A percentile compares a stretch with the other conserved stretches of the same genome.
Evolutionary conservation across 2,113 vertebrate genomes (phyloP).

Genomic region (Cynocephalus volans): DNA sequence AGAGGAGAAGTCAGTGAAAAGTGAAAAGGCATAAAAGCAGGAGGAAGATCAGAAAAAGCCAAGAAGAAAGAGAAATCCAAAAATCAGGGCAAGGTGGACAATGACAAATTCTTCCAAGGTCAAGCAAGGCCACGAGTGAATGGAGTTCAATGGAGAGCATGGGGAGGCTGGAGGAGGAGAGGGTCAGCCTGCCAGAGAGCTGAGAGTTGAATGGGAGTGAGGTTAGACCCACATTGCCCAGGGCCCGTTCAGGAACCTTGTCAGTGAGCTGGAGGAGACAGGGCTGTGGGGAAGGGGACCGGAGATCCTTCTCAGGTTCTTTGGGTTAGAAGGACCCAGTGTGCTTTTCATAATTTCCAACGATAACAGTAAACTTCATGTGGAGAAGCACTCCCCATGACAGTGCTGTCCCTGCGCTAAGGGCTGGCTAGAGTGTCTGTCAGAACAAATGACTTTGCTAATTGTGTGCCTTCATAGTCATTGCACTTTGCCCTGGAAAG

Average conservation of each 20-base stretch:
- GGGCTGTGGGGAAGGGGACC: not conserved
- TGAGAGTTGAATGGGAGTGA: not conserved
- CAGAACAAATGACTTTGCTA: constrained; percentile 77
- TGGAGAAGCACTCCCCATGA: not conserved
- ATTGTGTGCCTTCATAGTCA: constrained; percentile 59
- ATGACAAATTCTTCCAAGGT: not conserved
- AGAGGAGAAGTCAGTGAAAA: not conserved
- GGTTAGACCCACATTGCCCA: not conserved
- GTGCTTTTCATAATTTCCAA: not conserved
- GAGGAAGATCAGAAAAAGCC: not conserved
- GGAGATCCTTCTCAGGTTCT: not conserved
- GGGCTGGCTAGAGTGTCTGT: not conserved
- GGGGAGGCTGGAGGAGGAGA: not conserved
- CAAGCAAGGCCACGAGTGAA: not conserved
- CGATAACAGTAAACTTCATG: not conserved
- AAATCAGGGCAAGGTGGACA: not conserved
- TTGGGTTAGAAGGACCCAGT: not conserved
- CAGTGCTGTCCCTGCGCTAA: not conserved
- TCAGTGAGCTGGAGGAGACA: not conserved
- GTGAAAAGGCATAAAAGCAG: not conserved
- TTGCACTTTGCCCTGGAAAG: constrained; percentile 70
- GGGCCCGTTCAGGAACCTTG: not conserved
- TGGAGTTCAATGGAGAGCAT: not conserved
- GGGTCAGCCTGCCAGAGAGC: not conserved
- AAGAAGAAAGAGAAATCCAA: not conserved